These are phyloP conservation scores for Siniperca undulata DNA, from an alignment of 2,797 vertebrate species.

Conservation along the genomic window DNA sequence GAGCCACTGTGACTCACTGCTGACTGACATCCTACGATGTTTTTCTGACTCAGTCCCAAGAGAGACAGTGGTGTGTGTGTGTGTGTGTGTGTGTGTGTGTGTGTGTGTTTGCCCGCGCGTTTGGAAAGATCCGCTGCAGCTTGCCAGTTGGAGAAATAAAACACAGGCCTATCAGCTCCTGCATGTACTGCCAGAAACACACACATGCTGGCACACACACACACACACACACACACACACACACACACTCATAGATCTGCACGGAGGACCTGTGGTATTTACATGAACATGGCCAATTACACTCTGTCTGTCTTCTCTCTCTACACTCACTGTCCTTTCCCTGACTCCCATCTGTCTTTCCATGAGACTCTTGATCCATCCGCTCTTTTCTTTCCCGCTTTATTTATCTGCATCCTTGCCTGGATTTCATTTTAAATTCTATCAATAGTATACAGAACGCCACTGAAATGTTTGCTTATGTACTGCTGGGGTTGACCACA, in stretches of 20 bases:
- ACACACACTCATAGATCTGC: slow-evolving; percentile 33
- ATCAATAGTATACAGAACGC: slow-evolving; percentile 29
- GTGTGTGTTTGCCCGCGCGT: neutral
- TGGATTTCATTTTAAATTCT: slow-evolving; percentile 37
- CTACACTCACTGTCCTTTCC: slow-evolving; percentile 62
- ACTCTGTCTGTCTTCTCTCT: slow-evolving; percentile 55
- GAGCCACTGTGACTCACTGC: slow-evolving; percentile 59
- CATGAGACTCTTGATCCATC: slow-evolving; percentile 35
- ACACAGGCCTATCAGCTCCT: slow-evolving; percentile 54
- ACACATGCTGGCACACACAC: slow-evolving; percentile 15
- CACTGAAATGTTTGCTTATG: slow-evolving; percentile 16
- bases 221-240: slow-evolving; percentile 23
- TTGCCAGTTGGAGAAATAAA: slow-evolving; percentile 70
- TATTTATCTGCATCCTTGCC: slow-evolving; percentile 13
- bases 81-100: slow-evolving; percentile 13
- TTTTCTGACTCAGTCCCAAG: slow-evolving; percentile 40
- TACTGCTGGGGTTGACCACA: slow-evolving; percentile 19
- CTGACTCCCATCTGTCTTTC: slow-evolving; percentile 66
- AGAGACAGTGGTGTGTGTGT: slow-evolving; percentile 31
- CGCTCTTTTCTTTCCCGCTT: slow-evolving; percentile 9
- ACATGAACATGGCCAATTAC: slow-evolving; percentile 68
- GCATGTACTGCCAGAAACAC: slow-evolving; percentile 49
- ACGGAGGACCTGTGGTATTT: slow-evolving; percentile 62
- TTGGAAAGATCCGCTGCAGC: slow-evolving; percentile 40
- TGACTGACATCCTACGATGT: slow-evolving; percentile 43